Evolutionary conservation across 2,113 vertebrate genomes (phyloP).

Genomic region (Melospiza melodia): DNA sequence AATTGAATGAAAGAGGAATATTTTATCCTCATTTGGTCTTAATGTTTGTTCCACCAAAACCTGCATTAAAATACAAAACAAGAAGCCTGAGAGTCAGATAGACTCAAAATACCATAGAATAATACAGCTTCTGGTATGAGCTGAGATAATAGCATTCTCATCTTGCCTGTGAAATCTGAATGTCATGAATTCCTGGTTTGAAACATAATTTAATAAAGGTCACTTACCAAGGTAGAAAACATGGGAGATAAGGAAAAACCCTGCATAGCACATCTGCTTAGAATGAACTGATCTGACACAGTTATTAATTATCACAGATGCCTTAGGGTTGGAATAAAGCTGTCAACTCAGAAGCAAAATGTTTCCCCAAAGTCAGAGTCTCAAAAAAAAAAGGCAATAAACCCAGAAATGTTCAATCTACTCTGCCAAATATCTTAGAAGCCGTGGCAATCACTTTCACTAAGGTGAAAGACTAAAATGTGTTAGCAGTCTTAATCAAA

Average conservation of each 20-base stretch:
- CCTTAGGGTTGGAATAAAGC: slow-evolving; percentile 50
- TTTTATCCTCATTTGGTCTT: neutral
- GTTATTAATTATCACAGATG: slow-evolving; percentile 59
- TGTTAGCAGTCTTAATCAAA: neutral
- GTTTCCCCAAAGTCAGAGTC: neutral
- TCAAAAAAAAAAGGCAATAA: neutral
- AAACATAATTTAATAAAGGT: slow-evolving; percentile 55
- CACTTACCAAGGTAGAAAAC: slow-evolving; percentile 37
- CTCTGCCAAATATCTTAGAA: neutral
- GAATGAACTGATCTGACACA: slow-evolving; percentile 17
- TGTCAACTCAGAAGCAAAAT: slow-evolving; percentile 28
- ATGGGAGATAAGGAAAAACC: slow-evolving; percentile 28
- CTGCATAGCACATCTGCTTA: slow-evolving; percentile 41
- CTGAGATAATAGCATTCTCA: neutral
- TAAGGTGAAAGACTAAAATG: neutral
- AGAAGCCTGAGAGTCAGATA: neutral
- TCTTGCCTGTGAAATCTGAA: slow-evolving; percentile 33
- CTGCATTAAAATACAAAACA: neutral
- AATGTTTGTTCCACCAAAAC: neutral
- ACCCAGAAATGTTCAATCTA: neutral
- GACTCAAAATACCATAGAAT: neutral
- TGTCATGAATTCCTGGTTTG: slow-evolving; percentile 31
- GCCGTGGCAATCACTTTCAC: neutral
- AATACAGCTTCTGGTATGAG: neutral
- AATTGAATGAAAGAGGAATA: neutral